Conservation (phyloP, 2,113 vertebrate genomes). For the Ahaetulla prasina region DNA sequence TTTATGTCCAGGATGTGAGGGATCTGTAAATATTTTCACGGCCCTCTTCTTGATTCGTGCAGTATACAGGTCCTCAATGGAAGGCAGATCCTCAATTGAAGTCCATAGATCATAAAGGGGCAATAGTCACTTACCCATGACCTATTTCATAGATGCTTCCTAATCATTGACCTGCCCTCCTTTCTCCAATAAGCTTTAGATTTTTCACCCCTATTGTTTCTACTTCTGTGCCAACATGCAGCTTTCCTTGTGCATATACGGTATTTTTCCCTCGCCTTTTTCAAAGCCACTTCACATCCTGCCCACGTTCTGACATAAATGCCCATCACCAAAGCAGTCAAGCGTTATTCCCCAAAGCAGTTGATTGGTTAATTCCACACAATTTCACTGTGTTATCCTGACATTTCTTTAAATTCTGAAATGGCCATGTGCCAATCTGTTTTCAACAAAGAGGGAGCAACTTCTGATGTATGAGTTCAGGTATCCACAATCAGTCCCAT, state of each 20-base stretch:
- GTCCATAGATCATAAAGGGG: background rate
- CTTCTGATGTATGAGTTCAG: background rate
- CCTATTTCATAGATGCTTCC: background rate
- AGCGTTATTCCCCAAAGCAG: background rate
- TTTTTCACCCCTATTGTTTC: fast-evolving
- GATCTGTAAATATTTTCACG: no score
- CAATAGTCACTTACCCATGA: background rate
- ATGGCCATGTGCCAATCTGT: background rate
- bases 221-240: background rate
- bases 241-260: background rate
- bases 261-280: background rate
- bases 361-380: background rate
- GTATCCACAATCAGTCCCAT: background rate
- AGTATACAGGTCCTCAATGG: no score
- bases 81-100: no score
- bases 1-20: no score
- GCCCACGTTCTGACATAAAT: background rate
- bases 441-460: background rate
- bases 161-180: background rate
- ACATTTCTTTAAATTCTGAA: fast-evolving
- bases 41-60: no score
- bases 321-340: background rate
- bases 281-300: background rate
- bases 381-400: background rate
- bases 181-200: fast-evolving